A percentile compares a stretch with the other conserved stretches of the same genome.
These are phyloP conservation scores for Zalophus californianus DNA, from an alignment of 2,797 vertebrate genomes.

Conservation along the genomic window DNA sequence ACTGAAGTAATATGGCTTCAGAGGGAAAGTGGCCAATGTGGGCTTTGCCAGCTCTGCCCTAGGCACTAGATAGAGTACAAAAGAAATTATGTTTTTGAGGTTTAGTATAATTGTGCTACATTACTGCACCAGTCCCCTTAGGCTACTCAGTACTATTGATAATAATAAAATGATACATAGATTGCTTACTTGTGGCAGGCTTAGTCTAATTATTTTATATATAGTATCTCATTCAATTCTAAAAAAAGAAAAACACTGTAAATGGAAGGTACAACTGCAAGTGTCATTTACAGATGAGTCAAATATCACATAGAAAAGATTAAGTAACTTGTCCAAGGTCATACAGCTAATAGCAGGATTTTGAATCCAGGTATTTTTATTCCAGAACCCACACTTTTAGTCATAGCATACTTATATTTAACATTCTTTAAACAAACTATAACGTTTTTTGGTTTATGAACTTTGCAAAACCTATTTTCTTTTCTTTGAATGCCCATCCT, in stretches of 20 bases:
- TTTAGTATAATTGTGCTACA: not conserved
- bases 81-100: not conserved
- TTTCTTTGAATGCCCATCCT: not conserved
- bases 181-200: not conserved
- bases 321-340: not conserved
- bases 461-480: not conserved
- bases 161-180: not conserved
- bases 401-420: not conserved
- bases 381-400: not conserved
- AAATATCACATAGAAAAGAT: not conserved
- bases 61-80: not conserved
- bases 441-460: not conserved
- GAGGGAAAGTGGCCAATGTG: not conserved
- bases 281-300: not conserved
- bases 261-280: not conserved
- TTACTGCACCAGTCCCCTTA: not conserved
- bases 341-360: not conserved
- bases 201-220: not conserved
- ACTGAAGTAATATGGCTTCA: not conserved
- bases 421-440: not conserved
- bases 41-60: not conserved
- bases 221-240: not conserved
- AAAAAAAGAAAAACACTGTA: not conserved
- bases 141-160: not conserved
- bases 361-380: not conserved